phyloP scores from a whole-genome alignment of 2,797 vertebrate species.

The Melanotaenia boesemani region DNA sequence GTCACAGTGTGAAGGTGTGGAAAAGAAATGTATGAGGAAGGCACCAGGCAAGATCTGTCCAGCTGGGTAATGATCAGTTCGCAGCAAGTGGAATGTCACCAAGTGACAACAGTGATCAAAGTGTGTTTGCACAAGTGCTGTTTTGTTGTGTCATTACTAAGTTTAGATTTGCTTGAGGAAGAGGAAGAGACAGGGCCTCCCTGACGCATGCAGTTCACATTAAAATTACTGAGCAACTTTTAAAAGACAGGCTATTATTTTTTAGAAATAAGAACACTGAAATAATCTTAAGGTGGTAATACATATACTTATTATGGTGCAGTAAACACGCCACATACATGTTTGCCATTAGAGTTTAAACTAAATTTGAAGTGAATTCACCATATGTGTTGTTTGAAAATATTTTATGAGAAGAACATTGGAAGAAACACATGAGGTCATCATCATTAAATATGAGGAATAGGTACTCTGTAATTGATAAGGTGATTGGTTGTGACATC shows the following conservation, averaged over 20 bases:
- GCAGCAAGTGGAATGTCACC: conserved; percentile 38
- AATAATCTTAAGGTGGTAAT: too few species aligned
- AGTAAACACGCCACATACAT: not conserved
- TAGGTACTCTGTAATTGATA: not conserved
- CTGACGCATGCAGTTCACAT: not conserved
- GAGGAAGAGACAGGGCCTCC: conserved; percentile 14
- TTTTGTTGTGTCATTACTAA: conserved; percentile 14
- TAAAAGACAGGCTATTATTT: not conserved
- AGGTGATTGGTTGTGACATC: not conserved
- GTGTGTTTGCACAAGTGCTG: conserved; percentile 17
- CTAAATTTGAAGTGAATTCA: not conserved
- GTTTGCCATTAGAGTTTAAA: not conserved
- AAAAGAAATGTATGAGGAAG: conserved; percentile 18
- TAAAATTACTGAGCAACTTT: not conserved
- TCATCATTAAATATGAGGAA: not conserved
- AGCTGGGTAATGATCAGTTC: conserved; percentile 47
- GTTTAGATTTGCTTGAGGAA: conserved; percentile 8
- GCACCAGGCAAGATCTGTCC: conserved; percentile 45
- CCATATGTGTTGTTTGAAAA: not conserved
- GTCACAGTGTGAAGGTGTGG: conserved; percentile 15
- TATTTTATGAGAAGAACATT: not conserved
- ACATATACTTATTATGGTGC: too few species aligned
- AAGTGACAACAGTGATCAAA: conserved; percentile 44
- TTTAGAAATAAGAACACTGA: too few species aligned
- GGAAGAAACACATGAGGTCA: not conserved